phyloP scores from a whole-genome alignment of 2,888 invertebrate species.

The Agriopis marginaria region DNA sequence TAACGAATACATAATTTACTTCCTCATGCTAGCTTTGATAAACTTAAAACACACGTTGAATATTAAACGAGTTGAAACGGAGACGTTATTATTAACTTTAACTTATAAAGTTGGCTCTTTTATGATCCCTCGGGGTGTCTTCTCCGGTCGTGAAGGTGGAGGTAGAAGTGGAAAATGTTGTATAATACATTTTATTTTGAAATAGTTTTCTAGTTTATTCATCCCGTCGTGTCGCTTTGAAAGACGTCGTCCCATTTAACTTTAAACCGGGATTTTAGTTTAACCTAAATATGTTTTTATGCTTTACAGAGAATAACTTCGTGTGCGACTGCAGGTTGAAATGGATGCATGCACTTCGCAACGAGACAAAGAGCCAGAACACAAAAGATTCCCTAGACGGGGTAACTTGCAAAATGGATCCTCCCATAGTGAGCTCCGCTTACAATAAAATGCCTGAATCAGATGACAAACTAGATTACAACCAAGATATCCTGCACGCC shows the following conservation, averaged over 20 bases:
- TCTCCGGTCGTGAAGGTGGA: constrained; percentile 53
- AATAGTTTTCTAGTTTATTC: constrained; percentile 45
- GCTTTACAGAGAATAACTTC: constrained; percentile 92
- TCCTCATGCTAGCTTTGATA: constrained; percentile 64
- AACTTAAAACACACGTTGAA: constrained; percentile 77
- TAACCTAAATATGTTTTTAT: constrained; percentile 44
- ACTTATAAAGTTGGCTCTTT: constrained; percentile 74
- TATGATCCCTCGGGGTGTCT: constrained; percentile 73
- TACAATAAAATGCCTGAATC: constrained; percentile 77
- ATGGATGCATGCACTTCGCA: constrained; percentile 92
- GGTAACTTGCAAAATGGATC: constrained; percentile 90
- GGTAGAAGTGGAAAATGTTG: constrained; percentile 59
- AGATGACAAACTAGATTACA: constrained; percentile 69
- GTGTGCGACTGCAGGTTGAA: constrained; percentile 93
- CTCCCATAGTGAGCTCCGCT: constrained; percentile 78
- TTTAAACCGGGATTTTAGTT: constrained; percentile 32
- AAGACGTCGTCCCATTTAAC: constrained; percentile 34
- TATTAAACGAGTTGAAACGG: constrained; percentile 73
- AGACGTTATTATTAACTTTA: constrained; percentile 73
- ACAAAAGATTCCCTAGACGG: constrained; percentile 90
- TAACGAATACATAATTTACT: constrained; percentile 71
- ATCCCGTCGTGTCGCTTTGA: constrained; percentile 17
- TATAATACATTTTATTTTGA: constrained; percentile 54
- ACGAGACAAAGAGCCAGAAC: constrained; percentile 90
- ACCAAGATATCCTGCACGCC: constrained; percentile 71